These are phyloP conservation scores for Ornithoptera alexandrae DNA, from an alignment of 2,888 invertebrate genomes.

Conservation along the genomic window DNA sequence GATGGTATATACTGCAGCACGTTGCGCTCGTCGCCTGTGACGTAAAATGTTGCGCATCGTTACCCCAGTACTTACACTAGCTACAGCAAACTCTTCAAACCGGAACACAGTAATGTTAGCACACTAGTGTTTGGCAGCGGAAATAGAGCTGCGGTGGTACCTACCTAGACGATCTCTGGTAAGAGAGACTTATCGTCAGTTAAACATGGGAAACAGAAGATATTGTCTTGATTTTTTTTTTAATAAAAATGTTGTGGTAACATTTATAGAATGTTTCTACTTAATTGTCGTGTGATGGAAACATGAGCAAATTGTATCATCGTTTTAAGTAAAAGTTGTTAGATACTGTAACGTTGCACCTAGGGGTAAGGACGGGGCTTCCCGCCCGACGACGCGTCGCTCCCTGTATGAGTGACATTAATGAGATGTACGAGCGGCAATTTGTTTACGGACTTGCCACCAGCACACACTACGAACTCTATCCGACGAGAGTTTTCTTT, in stretches of 20 bases:
- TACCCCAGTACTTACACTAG: too few relatives aligned
- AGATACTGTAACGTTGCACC: conserved; percentile 36
- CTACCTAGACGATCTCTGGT: too few relatives aligned
- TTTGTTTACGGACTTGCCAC: conserved; percentile 53
- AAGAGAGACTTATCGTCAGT: too few relatives aligned
- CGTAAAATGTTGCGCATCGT: too few relatives aligned
- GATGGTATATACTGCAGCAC: too few relatives aligned
- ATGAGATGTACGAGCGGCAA: conserved; percentile 58
- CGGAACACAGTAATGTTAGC: too few relatives aligned
- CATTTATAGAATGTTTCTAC: not conserved
- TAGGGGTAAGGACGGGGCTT: conserved; percentile 31
- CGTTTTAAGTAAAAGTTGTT: conserved; percentile 29
- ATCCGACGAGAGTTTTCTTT: conserved; percentile 13
- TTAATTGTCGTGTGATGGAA: not conserved
- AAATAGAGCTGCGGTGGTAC: too few relatives aligned
- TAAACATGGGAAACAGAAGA: too few relatives aligned
- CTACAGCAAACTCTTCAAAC: too few relatives aligned
- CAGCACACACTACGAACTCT: conserved; percentile 40
- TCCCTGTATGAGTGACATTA: conserved; percentile 41
- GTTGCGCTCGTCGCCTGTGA: too few relatives aligned
- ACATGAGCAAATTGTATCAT: conserved; percentile 17
- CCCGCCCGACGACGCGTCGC: conserved; percentile 33
- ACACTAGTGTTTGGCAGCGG: too few relatives aligned
- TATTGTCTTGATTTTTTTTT: too few relatives aligned
- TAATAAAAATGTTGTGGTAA: not conserved